Percentiles rank a stretch among this genome's conserved stretches.
Conservation (phyloP, 1,140 invertebrate genomes). For the Pseudomyrmex cubaensis region DNA sequence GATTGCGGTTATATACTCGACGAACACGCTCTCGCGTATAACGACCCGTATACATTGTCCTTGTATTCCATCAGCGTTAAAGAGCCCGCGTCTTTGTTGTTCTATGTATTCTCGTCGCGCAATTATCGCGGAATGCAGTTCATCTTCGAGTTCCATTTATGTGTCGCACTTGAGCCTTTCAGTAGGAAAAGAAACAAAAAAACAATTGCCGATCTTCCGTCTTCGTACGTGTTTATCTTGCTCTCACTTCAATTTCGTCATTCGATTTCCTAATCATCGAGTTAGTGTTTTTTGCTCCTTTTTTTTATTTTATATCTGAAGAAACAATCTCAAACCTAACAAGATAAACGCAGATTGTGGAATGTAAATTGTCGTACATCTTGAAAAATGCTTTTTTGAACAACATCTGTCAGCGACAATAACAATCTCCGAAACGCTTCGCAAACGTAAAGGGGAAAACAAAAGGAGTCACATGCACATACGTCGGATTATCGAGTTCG, state of each 20-base stretch:
- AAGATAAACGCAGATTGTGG: neutral
- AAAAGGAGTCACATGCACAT: neutral
- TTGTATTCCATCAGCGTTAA: constrained; percentile 57
- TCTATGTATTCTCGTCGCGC: constrained; percentile 3
- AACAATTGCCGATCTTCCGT: too few relatives aligned
- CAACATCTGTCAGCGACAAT: too few relatives aligned
- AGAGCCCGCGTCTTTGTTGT: constrained; percentile 34
- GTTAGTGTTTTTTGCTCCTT: too few relatives aligned
- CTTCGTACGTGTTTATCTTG: too few relatives aligned
- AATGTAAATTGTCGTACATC: neutral
- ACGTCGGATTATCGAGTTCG: neutral
- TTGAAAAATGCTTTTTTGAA: too few relatives aligned
- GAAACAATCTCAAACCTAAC: neutral
- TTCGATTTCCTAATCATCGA: too few relatives aligned
- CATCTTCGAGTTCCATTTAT: neutral
- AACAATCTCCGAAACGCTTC: neutral
- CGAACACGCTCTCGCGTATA: constrained; percentile 33
- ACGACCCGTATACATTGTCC: constrained; percentile 39
- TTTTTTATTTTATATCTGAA: too few relatives aligned
- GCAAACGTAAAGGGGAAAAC: neutral
- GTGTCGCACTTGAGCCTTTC: too few relatives aligned
- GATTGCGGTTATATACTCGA: constrained; percentile 49
- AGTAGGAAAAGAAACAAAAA: too few relatives aligned
- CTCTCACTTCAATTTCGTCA: too few relatives aligned
- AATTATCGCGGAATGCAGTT: constrained; percentile 6